Evolutionary conservation across 2,797 vertebrate species (phyloP).

Genomic region (Cygnus olor): DNA sequence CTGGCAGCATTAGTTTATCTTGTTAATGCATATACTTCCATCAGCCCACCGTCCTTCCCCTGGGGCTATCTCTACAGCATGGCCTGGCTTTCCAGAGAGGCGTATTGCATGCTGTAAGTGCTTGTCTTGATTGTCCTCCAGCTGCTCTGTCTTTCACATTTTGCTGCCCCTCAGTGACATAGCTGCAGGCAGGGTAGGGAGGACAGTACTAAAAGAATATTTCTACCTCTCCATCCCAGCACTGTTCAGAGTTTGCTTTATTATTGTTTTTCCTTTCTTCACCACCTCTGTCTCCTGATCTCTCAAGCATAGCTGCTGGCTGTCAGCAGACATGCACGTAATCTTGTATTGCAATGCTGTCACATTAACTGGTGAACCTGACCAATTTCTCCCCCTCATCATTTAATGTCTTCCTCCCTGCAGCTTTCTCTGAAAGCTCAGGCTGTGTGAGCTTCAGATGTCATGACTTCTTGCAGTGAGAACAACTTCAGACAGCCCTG

Average conservation of each 20-base stretch:
- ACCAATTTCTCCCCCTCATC: background rate
- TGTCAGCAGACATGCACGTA: background rate
- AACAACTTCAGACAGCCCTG: background rate
- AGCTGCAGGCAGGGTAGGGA: fast-evolving
- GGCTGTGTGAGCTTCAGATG: background rate
- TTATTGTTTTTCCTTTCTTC: background rate
- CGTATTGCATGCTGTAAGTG: fast-evolving
- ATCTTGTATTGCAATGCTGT: background rate
- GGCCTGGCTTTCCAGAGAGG: background rate
- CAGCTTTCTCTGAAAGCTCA: background rate
- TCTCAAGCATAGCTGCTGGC: background rate
- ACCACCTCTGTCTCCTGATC: background rate
- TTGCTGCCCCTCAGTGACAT: background rate
- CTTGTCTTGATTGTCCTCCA: background rate
- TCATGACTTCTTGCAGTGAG: background rate
- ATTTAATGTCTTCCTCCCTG: background rate
- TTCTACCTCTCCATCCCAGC: background rate
- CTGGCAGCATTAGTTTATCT: background rate
- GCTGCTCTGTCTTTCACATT: fast-evolving
- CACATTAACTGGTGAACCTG: background rate
- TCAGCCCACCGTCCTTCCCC: background rate
- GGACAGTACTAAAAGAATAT: background rate
- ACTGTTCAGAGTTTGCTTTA: background rate
- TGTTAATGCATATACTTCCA: background rate
- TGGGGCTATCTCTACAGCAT: background rate